Conservation (phyloP, 2,113 vertebrate species). For the Peromyscus californicus region DNA sequence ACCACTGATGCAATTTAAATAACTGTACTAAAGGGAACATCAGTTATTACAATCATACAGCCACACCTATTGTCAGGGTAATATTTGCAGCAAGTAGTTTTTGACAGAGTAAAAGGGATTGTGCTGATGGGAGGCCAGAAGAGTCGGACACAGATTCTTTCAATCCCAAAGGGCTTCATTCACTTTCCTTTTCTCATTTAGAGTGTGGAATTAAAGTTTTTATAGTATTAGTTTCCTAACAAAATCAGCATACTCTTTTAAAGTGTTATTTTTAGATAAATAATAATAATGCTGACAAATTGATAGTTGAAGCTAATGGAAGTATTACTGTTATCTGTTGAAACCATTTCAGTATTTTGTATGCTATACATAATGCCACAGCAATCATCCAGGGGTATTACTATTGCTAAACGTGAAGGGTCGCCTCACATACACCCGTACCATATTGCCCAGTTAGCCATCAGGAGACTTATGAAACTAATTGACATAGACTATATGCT, state of each 20-base stretch:
- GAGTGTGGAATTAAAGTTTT: slow-evolving; percentile 57
- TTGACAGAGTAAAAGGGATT: not conserved
- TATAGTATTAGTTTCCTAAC: slow-evolving; percentile 59
- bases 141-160: slow-evolving; percentile 7
- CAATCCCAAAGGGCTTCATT: slow-evolving; percentile 27
- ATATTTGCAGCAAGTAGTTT: slow-evolving; percentile 15
- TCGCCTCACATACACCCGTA: not conserved
- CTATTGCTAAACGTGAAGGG: not conserved
- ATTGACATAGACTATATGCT: not conserved
- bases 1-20: slow-evolving; percentile 57
- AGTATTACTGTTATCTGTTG: not conserved
- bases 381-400: not conserved
- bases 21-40: slow-evolving; percentile 23
- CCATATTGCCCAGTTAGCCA: not conserved
- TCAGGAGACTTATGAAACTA: not conserved
- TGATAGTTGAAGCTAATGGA: not conserved
- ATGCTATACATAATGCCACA: not conserved
- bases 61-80: slow-evolving; percentile 1
- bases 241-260: slow-evolving; percentile 44
- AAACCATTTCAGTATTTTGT: not conserved
- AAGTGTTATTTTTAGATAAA: slow-evolving; percentile 53
- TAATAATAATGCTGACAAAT: slow-evolving; percentile 48
- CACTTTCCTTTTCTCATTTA: slow-evolving; percentile 61
- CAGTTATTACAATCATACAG: slow-evolving; percentile 27
- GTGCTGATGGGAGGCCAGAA: slow-evolving; percentile 32